Evolutionary conservation across 64 coral and sea anemone genomes (phyloP).

Genomic region (Dendronephthya gigantea): DNA sequence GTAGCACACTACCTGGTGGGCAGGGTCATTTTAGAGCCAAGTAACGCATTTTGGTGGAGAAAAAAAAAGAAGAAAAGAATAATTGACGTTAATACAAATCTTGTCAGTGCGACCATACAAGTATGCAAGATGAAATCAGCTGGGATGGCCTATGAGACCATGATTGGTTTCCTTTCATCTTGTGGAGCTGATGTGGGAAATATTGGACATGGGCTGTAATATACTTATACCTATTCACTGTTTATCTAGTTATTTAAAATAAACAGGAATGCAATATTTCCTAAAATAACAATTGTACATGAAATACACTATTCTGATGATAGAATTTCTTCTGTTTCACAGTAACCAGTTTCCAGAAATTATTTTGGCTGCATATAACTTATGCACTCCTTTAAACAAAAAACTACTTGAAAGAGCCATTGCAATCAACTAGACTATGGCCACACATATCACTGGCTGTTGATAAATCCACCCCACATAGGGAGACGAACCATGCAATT

Average conservation of each 20-base stretch:
- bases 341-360: slow-evolving; percentile 11
- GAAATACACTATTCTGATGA: too few relatives aligned
- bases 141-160: background rate
- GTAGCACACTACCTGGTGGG: background rate
- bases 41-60: background rate
- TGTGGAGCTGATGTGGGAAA: slow-evolving; percentile 9
- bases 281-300: too few relatives aligned
- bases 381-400: background rate
- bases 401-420: background rate
- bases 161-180: slow-evolving; percentile 7
- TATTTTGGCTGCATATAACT: background rate
- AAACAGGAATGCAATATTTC: too few relatives aligned
- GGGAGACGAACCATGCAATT: background rate
- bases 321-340: background rate
- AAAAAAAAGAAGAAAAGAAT: background rate
- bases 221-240: too few relatives aligned
- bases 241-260: too few relatives aligned
- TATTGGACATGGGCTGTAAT: background rate
- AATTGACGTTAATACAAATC: background rate
- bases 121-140: slow-evolving; percentile 4
- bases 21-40: background rate
- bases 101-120: background rate
- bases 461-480: background rate
- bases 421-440: background rate
- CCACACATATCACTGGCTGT: slow-evolving; percentile 1